Evolutionary conservation across 53 echinoderm and acorn worm species (phyloP).

Genomic region (Echinometra lucunter): DNA sequence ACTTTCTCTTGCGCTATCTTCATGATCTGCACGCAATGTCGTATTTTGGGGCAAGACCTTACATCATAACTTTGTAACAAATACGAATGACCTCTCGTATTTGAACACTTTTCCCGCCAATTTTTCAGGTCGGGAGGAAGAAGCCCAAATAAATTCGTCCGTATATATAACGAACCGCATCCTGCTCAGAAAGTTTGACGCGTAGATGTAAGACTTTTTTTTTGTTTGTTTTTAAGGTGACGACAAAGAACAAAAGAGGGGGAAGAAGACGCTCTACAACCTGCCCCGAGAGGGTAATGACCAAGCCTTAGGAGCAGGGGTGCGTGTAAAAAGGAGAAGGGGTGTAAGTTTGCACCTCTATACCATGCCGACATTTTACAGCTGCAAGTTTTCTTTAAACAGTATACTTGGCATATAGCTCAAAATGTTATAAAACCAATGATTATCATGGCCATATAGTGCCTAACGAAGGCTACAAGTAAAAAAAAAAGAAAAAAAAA

Average conservation of each 20-base stretch:
- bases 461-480: too few relatives aligned
- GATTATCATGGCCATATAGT: too few relatives aligned
- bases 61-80: slow-evolving; percentile 33
- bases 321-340: neutral
- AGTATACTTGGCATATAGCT: too few relatives aligned
- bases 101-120: slow-evolving; percentile 29
- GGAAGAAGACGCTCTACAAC: neutral
- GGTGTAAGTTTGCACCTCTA: neutral
- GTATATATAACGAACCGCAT: slow-evolving; percentile 57
- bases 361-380: neutral
- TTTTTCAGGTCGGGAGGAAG: slow-evolving; percentile 16
- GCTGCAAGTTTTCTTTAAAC: too few relatives aligned
- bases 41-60: slow-evolving; percentile 14
- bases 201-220: neutral
- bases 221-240: neutral
- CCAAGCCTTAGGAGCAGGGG: neutral
- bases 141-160: slow-evolving; percentile 58
- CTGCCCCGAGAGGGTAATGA: neutral
- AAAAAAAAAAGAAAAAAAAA: too few relatives aligned
- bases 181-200: neutral
- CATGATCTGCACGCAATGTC: neutral
- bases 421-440: too few relatives aligned
- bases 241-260: slow-evolving; percentile 23
- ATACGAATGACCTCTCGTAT: slow-evolving; percentile 11
- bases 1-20: neutral